Percentiles rank a stretch among this genome's conserved stretches.
phyloP scores from a whole-genome alignment of 2,797 vertebrate genomes.

The Melanotaenia boesemani region DNA sequence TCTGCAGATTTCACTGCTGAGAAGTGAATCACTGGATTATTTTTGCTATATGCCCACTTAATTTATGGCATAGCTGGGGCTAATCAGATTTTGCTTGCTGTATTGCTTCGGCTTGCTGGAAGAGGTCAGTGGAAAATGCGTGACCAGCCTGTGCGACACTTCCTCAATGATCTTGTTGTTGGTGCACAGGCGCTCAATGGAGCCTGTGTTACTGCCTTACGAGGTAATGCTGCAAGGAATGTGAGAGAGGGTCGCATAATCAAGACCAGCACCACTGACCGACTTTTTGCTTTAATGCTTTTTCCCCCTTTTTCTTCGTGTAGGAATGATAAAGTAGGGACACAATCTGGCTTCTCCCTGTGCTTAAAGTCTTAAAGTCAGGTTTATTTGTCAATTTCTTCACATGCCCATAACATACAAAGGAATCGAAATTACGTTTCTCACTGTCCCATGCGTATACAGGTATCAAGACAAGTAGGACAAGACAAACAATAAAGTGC shows the following conservation, averaged over 20 bases:
- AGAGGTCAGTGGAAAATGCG: conserved; percentile 74
- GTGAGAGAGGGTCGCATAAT: conserved; percentile 65
- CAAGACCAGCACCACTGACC: conserved; percentile 68
- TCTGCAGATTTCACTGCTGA: conserved; percentile 50
- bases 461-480: too few species aligned
- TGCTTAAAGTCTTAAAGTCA: too few species aligned
- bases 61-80: conserved; percentile 70
- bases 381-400: too few species aligned
- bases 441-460: too few species aligned
- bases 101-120: conserved; percentile 50
- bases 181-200: conserved; percentile 69
- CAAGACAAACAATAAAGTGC: too few species aligned
- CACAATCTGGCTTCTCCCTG: conserved; percentile 19
- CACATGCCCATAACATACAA: too few species aligned
- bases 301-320: conserved; percentile 5
- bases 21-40: conserved; percentile 63
- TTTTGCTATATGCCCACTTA: conserved; percentile 61
- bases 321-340: conserved; percentile 35
- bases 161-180: conserved; percentile 80
- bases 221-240: conserved; percentile 78
- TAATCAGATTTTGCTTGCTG: conserved; percentile 74
- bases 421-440: too few species aligned
- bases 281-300: conserved; percentile 54
- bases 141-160: conserved; percentile 71
- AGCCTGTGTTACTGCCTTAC: conserved; percentile 74